Percentiles rank a stretch among this genome's conserved stretches.
Evolutionary conservation across 2,888 invertebrate species (phyloP).

Genomic region (Diadegma fenestrale): DNA sequence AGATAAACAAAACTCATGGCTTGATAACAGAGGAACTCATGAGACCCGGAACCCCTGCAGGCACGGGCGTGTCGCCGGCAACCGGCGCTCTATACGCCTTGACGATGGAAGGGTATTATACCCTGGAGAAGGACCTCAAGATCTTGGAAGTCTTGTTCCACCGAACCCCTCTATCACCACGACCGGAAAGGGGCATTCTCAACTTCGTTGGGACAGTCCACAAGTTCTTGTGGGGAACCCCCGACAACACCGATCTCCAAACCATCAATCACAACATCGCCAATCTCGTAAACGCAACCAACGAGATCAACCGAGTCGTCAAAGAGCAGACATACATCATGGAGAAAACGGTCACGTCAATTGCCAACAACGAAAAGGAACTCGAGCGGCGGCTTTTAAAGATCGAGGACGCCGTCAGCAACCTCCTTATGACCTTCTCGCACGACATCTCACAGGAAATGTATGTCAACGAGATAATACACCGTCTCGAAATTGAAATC

Average conservation of each 20-base stretch:
- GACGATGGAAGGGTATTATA: neutral
- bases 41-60: neutral
- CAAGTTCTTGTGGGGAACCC: too few species aligned
- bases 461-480: slow-evolving; percentile 9
- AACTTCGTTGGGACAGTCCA: too few species aligned
- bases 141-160: neutral
- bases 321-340: neutral
- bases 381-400: neutral
- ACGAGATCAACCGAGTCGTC: too few species aligned
- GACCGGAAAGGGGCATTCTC: slow-evolving; percentile 1
- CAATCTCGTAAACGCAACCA: too few species aligned
- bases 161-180: neutral
- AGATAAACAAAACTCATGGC: neutral
- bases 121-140: slow-evolving; percentile 6
- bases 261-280: too few species aligned
- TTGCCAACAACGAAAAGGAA: slow-evolving; percentile 30
- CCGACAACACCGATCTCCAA: too few species aligned
- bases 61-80: neutral
- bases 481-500: too few species aligned
- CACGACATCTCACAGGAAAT: neutral
- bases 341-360: slow-evolving; percentile 20
- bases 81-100: neutral
- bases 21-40: neutral
- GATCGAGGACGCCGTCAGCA: slow-evolving; percentile 7
- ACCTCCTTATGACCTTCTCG: neutral